phyloP scores from a whole-genome alignment of 2,113 vertebrate species.

The Grammomys dolichurus region DNA sequence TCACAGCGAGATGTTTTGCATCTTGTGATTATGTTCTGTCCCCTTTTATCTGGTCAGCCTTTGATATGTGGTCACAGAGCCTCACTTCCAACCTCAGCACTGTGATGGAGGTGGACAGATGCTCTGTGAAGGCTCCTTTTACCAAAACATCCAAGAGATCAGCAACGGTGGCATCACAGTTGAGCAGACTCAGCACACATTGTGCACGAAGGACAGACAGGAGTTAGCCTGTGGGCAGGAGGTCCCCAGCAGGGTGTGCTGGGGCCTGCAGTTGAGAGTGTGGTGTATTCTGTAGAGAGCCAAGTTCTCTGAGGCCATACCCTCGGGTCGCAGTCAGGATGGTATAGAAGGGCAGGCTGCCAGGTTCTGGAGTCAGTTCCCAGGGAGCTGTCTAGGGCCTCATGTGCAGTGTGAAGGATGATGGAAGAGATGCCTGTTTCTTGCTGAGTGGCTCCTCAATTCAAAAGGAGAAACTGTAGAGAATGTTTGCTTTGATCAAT shows the following conservation, averaged over 20 bases:
- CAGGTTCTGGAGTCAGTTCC: fast-evolving
- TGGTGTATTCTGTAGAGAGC: neutral
- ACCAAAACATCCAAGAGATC: fast-evolving
- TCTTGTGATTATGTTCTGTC: neutral
- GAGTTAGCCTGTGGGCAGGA: neutral
- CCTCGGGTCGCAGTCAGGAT: fast-evolving
- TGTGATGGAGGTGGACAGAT: neutral
- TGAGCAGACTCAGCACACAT: fast-evolving
- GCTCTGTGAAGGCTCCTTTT: neutral
- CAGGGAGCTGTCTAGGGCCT: neutral
- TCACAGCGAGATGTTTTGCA: neutral
- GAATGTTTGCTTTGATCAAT: neutral
- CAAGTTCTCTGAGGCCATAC: fast-evolving
- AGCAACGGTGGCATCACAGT: neutral
- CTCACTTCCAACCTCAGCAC: neutral
- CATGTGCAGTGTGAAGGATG: neutral
- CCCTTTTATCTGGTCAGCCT: fast-evolving
- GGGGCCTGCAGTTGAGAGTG: fast-evolving
- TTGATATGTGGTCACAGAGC: neutral
- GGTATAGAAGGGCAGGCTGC: too few species aligned
- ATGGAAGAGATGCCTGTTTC: neutral
- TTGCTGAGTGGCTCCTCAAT: neutral
- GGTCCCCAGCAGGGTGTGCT: fast-evolving
- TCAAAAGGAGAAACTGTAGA: neutral
- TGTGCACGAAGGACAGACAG: neutral